Evolutionary conservation across 2,113 vertebrate species (phyloP).

Genomic region (Odobenus rosmarus): DNA sequence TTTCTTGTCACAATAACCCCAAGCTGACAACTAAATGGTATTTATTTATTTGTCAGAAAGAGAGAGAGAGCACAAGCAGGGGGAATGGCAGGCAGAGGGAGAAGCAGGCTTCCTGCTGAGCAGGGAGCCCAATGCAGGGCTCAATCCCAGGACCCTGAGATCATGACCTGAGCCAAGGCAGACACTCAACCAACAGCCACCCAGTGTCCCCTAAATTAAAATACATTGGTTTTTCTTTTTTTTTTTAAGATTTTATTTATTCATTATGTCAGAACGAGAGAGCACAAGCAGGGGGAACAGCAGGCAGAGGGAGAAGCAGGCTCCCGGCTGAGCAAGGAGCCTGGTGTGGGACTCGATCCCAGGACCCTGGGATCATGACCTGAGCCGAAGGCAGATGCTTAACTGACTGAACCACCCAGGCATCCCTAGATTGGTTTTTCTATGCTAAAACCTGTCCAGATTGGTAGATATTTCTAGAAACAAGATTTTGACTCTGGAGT

Average conservation of each 20-base stretch:
- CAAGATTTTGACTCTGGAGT: background rate
- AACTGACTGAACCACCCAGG: background rate
- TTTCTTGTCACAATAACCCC: background rate
- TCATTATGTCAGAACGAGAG: too few relatives aligned
- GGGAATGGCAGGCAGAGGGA: too few relatives aligned
- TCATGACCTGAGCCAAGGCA: too few relatives aligned
- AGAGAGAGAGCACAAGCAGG: too few relatives aligned
- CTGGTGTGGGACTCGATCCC: background rate
- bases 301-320: background rate
- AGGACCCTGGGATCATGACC: background rate
- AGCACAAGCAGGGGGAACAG: too few relatives aligned
- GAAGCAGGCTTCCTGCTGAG: too few relatives aligned
- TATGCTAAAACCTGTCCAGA: background rate
- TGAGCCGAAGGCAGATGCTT: background rate
- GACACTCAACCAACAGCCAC: too few relatives aligned
- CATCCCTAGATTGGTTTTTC: background rate
- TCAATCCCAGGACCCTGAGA: too few relatives aligned
- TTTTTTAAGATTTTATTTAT: too few relatives aligned
- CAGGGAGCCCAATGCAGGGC: too few relatives aligned
- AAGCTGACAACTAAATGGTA: background rate
- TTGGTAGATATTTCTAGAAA: constrained; percentile 4
- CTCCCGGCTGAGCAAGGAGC: background rate
- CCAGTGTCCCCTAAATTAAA: background rate
- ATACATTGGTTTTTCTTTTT: background rate
- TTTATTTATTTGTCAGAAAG: background rate